Evolutionary conservation across 1,140 invertebrate species (phyloP), one percentile per base, ranked within the genome.

Genomic region (Scylla paramamosain): DNA sequence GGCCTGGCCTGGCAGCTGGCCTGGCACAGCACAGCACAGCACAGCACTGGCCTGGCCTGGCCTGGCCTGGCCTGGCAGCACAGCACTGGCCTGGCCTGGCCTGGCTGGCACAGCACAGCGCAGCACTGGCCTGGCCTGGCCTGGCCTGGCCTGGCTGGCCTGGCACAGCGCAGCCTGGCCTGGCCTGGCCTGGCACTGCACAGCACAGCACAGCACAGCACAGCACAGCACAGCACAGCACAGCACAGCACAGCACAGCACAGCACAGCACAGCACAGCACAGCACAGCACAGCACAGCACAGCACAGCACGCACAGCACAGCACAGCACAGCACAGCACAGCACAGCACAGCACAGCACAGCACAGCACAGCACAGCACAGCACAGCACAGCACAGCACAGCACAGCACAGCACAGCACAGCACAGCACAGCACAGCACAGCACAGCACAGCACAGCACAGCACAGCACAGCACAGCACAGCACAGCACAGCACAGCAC

Each of bases 331-430:
- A 93, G 94, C 94, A 92, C 95, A 93, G 94, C 91, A 29, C 89
- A 83, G 91, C 91, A 29, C 89, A 83, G 91, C 91, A 29, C 89
- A 83, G 93, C 67, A 29, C 89, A 83, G 14, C 91, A 20, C 14
- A 83, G 91, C 91, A 29, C 89, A 83, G 91, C 91, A 29, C 89
- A 83, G 91, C 91, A 29, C 89, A 83, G 91, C 91, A 29, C 89
- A 83, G 91, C 91, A 29, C 89, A 83, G 91, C 91, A 29, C 89
- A 83, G 91, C 94, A 92, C 95, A 93, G 94, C 94, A 32, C 95
- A 94, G 94, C 90, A 94, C 96, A 95, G 95, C 95, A 94, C 96
- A 95, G 95, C 95, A 94, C 96, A 95, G 95, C 95, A 94, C 96
- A 95, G 93, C 94, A 32, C 95, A 94, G 94, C 95, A 46, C 95